Evolutionary conservation across 2,888 invertebrate genomes (phyloP).

Genomic region (Lasioglossum lativentre): DNA sequence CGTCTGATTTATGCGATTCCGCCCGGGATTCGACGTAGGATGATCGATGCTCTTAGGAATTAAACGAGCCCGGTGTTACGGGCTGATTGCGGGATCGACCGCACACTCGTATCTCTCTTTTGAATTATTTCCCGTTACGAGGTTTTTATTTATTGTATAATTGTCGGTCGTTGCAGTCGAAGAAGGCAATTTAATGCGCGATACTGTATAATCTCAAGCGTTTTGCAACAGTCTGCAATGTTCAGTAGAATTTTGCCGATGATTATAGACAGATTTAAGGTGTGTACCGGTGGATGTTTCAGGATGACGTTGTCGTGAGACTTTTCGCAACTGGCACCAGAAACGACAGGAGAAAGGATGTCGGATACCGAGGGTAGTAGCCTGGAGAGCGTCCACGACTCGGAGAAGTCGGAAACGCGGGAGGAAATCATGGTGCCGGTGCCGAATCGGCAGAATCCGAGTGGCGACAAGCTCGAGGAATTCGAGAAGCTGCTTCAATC

Average conservation of each 20-base stretch:
- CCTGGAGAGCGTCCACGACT: conserved; percentile 55
- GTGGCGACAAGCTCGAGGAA: conserved; percentile 80
- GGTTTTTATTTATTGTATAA: background rate
- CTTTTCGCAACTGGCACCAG: conserved; percentile 6
- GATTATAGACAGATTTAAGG: background rate
- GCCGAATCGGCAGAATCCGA: conserved; percentile 65
- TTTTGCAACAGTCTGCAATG: background rate
- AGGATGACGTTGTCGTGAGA: conserved; percentile 24
- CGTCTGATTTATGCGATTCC: conserved; percentile 10
- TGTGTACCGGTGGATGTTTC: conserved; percentile 18
- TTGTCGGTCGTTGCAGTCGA: too few relatives aligned
- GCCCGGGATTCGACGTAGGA: background rate
- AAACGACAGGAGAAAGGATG: conserved; percentile 63
- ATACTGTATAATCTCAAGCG: too few relatives aligned
- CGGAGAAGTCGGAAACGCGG: conserved; percentile 52
- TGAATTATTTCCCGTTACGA: background rate
- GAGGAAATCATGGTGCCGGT: conserved; percentile 54
- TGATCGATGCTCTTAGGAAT: conserved; percentile 2
- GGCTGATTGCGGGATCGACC: background rate
- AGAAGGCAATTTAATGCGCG: too few relatives aligned
- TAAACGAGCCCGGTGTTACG: background rate
- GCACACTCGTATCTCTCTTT: background rate
- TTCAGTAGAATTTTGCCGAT: background rate
- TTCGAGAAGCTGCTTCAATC: conserved; percentile 81
- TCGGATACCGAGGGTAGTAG: conserved; percentile 78